Base-by-base conservation (phyloP, 1,140 invertebrate genomes). In the Matsumurasca onukii region DNA sequence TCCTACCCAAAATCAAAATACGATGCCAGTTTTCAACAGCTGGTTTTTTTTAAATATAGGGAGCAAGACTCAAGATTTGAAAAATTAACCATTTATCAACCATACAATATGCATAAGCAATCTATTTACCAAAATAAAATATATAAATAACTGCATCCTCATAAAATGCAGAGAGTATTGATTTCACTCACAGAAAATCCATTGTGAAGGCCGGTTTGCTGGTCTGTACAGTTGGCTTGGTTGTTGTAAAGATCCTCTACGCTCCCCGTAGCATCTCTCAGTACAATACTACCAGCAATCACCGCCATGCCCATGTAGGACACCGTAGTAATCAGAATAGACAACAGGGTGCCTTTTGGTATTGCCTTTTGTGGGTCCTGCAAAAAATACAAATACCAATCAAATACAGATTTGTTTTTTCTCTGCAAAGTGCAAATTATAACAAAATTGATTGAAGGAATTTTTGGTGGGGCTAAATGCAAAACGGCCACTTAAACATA, bases 281-380 rank as follows among this genome's bases (percentile, higher is more conserved):
- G 75, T 48, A 92, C 88, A 0, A 85, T 86, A 69, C 81, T 85
- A 15, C 94, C 95, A 30, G 89, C 85, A 57, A 93, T 81, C 59
- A 94, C 72, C 0, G 91, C 92, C 83, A 97, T 93, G 5, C 91
- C 2, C 5, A 98, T 72, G 76, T 98, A 98, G 3, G 92, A 92
- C 0, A 87, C 52, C 1, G 93, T 91, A 1, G 94, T 95, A 9
- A 97, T 80, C 0, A 91, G 62, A 71, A 98, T 96, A 0, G 95
- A 92, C 13, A 95, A 77, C 1, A 98, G 79, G 0, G 95, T 98
- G 68, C 96, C 95, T 79, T 94, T 92, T 0, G 94, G 93, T 74
- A 96, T 97, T 0, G 94, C 90, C 61, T 83, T 86, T 81, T 91
- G 91, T 0, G 96, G 94, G 84, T 98, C 94, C 94, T 98, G 78